A percentile compares a stretch with the other conserved stretches of the same genome.
These are phyloP conservation scores for Mycteria americana DNA, from an alignment of 2,797 vertebrate genomes.

Conservation along the genomic window DNA sequence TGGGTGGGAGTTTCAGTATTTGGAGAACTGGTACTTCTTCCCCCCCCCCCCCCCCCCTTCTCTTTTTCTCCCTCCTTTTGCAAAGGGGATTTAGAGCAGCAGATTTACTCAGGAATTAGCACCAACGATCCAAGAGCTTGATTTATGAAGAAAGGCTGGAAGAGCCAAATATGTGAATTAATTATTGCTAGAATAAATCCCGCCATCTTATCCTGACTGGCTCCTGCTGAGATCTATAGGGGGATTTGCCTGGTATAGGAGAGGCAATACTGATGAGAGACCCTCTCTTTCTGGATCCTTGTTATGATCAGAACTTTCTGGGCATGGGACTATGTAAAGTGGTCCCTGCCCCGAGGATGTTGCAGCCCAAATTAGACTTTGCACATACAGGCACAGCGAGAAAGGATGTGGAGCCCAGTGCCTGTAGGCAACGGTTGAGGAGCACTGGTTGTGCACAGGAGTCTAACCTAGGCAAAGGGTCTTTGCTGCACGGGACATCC, in stretches of 20 bases:
- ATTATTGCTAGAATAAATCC: constrained; percentile 47
- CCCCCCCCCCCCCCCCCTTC: neutral
- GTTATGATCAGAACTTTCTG: neutral
- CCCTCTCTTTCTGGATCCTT: neutral
- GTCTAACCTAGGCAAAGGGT: neutral
- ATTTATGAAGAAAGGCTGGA: constrained; percentile 45
- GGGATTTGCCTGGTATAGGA: neutral
- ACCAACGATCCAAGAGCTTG: neutral
- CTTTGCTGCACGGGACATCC: neutral
- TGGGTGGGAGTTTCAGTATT: constrained; percentile 62
- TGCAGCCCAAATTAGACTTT: neutral
- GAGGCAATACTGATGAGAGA: neutral
- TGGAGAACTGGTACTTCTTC: constrained; percentile 34
- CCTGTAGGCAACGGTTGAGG: neutral
- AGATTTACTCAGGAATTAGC: constrained; percentile 60
- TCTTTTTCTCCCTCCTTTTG: neutral
- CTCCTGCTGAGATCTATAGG: neutral
- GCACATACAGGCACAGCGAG: fast-evolving
- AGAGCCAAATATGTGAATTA: constrained; percentile 41
- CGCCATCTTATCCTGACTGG: neutral
- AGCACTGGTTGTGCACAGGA: neutral
- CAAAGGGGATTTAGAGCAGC: constrained; percentile 25
- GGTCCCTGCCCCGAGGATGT: neutral
- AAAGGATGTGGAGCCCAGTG: neutral
- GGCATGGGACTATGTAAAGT: fast-evolving